Percentiles rank a stretch among this genome's conserved stretches.
phyloP scores from a whole-genome alignment of 2,113 vertebrate genomes.

The Acanthisitta chloris region DNA sequence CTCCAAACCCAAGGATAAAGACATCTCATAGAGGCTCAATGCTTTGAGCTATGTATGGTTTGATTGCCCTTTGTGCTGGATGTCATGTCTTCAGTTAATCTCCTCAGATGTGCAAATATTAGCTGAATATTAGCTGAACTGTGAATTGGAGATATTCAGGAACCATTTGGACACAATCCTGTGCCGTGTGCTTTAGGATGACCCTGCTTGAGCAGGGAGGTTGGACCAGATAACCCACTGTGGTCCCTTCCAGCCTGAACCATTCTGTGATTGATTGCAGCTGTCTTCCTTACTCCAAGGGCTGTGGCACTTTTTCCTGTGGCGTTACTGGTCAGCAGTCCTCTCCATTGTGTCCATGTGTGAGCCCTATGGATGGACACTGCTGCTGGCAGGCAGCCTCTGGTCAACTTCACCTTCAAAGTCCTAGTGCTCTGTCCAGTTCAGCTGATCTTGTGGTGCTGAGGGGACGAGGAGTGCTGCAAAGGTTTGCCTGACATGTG shows the following conservation, averaged over 20 bases:
- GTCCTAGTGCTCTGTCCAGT: accelerated
- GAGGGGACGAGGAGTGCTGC: neutral
- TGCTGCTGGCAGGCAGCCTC: neutral
- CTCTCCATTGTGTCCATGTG: accelerated
- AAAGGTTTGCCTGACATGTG: neutral
- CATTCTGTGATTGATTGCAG: neutral
- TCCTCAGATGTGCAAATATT: no score
- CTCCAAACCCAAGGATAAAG: neutral
- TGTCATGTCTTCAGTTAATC: neutral
- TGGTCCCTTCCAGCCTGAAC: neutral
- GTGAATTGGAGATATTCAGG: neutral
- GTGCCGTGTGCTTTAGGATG: neutral
- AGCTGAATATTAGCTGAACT: neutral
- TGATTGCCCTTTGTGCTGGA: neutral
- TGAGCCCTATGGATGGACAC: accelerated
- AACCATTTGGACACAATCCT: neutral
- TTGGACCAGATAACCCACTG: neutral
- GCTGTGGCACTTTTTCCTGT: neutral
- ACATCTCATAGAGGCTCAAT: neutral
- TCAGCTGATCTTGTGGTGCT: neutral
- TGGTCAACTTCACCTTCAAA: accelerated
- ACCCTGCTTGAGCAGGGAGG: neutral
- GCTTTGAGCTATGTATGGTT: neutral
- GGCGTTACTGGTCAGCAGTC: neutral
- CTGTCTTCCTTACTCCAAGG: neutral